These are phyloP conservation scores for Carollia perspicillata DNA, from an alignment of 2,113 vertebrate genomes.

Conservation along the genomic window DNA sequence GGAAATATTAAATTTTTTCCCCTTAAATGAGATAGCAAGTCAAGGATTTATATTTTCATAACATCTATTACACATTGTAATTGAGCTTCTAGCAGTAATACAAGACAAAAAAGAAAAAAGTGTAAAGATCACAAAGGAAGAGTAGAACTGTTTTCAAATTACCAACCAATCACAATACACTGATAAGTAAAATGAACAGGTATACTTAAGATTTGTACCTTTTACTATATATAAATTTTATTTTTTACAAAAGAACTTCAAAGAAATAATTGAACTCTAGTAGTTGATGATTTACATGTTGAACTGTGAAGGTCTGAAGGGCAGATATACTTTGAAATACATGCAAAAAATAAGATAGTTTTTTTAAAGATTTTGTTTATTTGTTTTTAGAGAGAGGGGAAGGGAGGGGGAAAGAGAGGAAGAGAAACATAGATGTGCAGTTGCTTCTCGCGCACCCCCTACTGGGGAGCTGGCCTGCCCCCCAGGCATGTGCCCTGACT, in stretches of 20 bases:
- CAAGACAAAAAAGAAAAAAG: background rate
- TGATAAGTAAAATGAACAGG: background rate
- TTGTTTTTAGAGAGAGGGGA: too few relatives aligned
- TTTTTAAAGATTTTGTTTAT: background rate
- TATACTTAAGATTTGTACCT: background rate
- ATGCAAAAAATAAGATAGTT: background rate
- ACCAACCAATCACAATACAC: background rate
- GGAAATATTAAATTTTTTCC: background rate
- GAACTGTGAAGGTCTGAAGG: background rate
- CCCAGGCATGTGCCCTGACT: too few relatives aligned
- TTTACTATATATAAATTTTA: background rate
- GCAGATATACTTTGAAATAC: background rate
- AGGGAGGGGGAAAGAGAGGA: too few relatives aligned
- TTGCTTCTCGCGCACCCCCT: too few relatives aligned
- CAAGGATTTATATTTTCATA: slow-evolving; percentile 14
- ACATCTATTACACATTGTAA: background rate
- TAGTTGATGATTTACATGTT: background rate
- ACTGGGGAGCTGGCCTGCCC: too few relatives aligned
- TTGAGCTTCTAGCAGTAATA: background rate
- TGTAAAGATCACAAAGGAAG: background rate
- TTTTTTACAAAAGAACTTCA: background rate
- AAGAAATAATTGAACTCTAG: background rate
- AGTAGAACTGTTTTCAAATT: background rate
- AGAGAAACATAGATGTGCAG: too few relatives aligned
- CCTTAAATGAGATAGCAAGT: background rate